A percentile compares a stretch with the other conserved stretches of the same genome.
These are phyloP conservation scores for Florisuga fusca DNA, from an alignment of 2,797 vertebrate genomes.

Conservation along the genomic window DNA sequence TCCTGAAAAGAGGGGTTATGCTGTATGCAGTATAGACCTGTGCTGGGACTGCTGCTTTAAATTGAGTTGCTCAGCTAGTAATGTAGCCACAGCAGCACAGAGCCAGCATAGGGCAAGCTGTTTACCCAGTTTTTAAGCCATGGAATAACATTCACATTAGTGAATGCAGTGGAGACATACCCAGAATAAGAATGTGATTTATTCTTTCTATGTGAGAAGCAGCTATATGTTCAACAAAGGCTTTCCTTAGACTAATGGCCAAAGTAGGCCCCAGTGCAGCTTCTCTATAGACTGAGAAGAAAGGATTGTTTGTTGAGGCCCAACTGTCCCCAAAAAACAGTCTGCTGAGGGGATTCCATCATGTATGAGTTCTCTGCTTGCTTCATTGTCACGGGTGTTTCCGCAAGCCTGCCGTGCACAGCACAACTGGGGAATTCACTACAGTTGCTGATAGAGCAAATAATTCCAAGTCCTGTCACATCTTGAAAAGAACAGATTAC, in stretches of 20 bases:
- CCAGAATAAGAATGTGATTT: slow-evolving; percentile 71
- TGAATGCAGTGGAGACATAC: slow-evolving; percentile 61
- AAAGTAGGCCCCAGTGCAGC: slow-evolving; percentile 50
- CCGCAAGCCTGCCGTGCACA: background rate
- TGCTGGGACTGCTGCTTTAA: background rate
- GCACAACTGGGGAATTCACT: slow-evolving; percentile 42
- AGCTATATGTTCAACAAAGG: slow-evolving; percentile 68
- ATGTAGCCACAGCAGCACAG: background rate
- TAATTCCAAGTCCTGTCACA: slow-evolving; percentile 54
- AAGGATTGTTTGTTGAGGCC: slow-evolving; percentile 69
- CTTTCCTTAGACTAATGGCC: slow-evolving; percentile 66
- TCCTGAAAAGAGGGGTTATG: background rate
- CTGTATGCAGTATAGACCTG: background rate
- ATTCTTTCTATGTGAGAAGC: slow-evolving; percentile 64
- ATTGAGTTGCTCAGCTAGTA: slow-evolving; percentile 4
- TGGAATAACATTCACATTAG: slow-evolving; percentile 57
- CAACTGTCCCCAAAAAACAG: slow-evolving; percentile 51
- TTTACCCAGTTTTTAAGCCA: slow-evolving; percentile 63
- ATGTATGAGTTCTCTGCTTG: slow-evolving; percentile 47
- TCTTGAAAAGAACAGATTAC: slow-evolving; percentile 56
- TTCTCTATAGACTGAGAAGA: slow-evolving; percentile 54
- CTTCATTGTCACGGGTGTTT: slow-evolving; percentile 60
- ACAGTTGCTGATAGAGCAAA: slow-evolving; percentile 31
- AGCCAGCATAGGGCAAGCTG: background rate
- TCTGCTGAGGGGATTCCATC: slow-evolving; percentile 51